Conservation (phyloP, 2,888 invertebrate species). For the Melieria picta region DNA sequence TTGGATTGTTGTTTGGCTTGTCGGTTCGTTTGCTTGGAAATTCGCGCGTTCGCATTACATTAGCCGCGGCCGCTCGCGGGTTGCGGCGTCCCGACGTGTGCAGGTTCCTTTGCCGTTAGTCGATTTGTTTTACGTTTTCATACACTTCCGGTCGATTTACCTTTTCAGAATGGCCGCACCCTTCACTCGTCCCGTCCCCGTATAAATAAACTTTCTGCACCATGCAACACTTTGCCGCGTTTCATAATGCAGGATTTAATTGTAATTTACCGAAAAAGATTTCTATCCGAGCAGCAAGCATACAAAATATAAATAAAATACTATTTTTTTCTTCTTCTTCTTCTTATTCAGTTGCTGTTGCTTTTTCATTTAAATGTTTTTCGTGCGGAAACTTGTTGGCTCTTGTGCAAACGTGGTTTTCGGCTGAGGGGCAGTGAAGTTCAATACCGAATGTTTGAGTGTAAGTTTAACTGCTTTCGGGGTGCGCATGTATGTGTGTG, state of each 20-base stretch:
- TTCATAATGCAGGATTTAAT: constrained; percentile 45
- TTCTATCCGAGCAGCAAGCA: constrained; percentile 31
- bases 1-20: constrained; percentile 43
- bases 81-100: no score
- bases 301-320: no score
- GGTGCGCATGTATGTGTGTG: not conserved
- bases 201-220: constrained; percentile 40
- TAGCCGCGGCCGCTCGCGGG: no score
- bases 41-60: constrained; percentile 43
- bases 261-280: constrained; percentile 43
- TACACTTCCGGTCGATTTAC: constrained; percentile 47
- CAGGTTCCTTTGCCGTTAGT: constrained; percentile 36
- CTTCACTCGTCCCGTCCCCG: constrained; percentile 5
- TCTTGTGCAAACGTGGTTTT: no score
- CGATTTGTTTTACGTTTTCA: constrained; percentile 39
- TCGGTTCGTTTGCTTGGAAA: constrained; percentile 59
- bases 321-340: not conserved
- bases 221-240: constrained; percentile 32
- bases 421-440: no score
- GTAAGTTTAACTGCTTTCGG: not conserved
- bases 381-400: no score
- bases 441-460: not conserved
- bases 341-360: not conserved
- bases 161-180: constrained; percentile 27
- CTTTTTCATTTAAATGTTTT: no score